Conservation (phyloP, 2,888 invertebrate genomes). For the Meghimatium bilineatum region DNA sequence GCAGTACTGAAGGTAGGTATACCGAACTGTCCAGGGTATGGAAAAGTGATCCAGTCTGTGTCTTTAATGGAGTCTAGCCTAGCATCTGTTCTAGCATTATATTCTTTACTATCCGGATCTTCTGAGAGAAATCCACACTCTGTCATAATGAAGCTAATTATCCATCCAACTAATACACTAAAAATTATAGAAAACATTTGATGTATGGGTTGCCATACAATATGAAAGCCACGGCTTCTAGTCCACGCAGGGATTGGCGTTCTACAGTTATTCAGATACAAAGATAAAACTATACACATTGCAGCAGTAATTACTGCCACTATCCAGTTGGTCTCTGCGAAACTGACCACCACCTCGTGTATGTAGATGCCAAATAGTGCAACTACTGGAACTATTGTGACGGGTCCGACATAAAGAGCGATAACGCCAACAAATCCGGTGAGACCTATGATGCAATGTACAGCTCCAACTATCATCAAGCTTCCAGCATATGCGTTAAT, state of each 20-base stretch:
- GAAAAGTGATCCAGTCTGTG: constrained; percentile 70
- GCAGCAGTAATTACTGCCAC: constrained; percentile 74
- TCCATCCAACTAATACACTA: constrained; percentile 67
- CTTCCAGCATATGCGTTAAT: constrained; percentile 63
- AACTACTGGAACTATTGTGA: constrained; percentile 55
- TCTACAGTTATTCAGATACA: constrained; percentile 57
- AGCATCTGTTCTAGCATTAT: constrained; percentile 71
- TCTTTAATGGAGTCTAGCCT: constrained; percentile 60
- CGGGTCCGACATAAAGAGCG: constrained; percentile 53
- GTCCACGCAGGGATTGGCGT: constrained; percentile 61
- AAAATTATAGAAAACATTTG: constrained; percentile 67
- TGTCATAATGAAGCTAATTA: constrained; percentile 66
- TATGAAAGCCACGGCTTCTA: constrained; percentile 58
- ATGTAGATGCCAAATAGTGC: constrained; percentile 54
- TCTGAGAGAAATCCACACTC: constrained; percentile 75
- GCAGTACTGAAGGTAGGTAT: constrained; percentile 60
- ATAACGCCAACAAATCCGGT: constrained; percentile 63
- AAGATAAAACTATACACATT: constrained; percentile 55
- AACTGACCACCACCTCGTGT: constrained; percentile 50
- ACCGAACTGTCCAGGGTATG: constrained; percentile 81
- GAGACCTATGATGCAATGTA: constrained; percentile 62
- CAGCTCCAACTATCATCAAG: constrained; percentile 61
- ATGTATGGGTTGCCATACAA: constrained; percentile 61
- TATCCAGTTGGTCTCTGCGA: constrained; percentile 53
- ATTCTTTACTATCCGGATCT: constrained; percentile 67